Conservation (phyloP, 2,888 invertebrate species). For the Mythimna vitellina region DNA sequence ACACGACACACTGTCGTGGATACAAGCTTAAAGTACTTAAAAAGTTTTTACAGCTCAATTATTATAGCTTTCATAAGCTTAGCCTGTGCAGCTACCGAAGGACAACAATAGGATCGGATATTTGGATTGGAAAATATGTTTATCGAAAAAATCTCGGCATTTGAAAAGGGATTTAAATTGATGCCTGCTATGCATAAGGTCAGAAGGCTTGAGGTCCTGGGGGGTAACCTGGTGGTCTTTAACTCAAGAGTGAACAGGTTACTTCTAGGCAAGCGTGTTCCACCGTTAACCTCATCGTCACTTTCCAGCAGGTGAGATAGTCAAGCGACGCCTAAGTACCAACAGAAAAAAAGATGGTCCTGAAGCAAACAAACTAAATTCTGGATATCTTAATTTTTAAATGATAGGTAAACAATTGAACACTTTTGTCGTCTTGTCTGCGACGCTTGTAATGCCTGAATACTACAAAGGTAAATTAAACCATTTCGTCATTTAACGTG, state of each 20-base stretch:
- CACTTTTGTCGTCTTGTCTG: background rate
- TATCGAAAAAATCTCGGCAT: background rate
- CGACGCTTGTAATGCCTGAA: background rate
- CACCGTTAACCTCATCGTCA: too few relatives aligned
- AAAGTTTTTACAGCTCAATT: slow-evolving; percentile 12
- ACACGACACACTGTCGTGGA: slow-evolving; percentile 70
- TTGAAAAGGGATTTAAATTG: background rate
- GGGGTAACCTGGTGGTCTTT: too few relatives aligned
- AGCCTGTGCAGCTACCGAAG: too few relatives aligned
- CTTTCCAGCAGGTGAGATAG: too few relatives aligned
- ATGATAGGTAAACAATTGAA: background rate
- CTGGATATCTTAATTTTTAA: too few relatives aligned
- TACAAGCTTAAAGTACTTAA: slow-evolving; percentile 58
- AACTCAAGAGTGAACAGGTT: too few relatives aligned
- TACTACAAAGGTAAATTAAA: background rate
- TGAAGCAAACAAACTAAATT: too few relatives aligned
- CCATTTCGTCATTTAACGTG: background rate
- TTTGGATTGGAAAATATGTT: background rate
- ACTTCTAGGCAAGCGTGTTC: too few relatives aligned
- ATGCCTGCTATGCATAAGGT: too few relatives aligned
- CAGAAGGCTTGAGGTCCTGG: too few relatives aligned
- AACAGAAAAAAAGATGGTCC: too few relatives aligned
- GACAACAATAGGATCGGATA: background rate
- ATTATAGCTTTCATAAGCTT: background rate
- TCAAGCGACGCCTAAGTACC: too few relatives aligned